phyloP scores from a whole-genome alignment of 2,888 invertebrate species.

The Notodonta dromedarius region DNA sequence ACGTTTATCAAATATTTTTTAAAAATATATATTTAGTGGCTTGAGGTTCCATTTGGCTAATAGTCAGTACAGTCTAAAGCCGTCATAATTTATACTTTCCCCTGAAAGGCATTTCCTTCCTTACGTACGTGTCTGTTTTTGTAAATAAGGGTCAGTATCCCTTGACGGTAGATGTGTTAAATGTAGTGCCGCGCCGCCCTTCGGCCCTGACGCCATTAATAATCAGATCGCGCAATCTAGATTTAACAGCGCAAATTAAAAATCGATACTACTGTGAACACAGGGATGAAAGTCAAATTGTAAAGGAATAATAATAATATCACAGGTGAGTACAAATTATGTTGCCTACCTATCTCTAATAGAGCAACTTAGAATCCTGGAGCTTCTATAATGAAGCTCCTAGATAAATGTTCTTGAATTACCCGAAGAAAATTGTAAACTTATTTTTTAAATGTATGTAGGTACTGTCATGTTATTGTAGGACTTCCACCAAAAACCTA shows the following conservation, averaged over 20 bases:
- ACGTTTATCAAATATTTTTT: too few relatives aligned
- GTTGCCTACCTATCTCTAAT: slow-evolving; percentile 5
- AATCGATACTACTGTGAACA: slow-evolving; percentile 58
- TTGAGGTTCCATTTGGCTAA: too few relatives aligned
- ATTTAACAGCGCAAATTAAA: slow-evolving; percentile 68
- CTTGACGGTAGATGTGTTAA: slow-evolving; percentile 60
- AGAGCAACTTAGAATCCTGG: too few relatives aligned
- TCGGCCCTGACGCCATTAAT: slow-evolving; percentile 66
- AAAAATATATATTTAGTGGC: too few relatives aligned
- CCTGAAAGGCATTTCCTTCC: slow-evolving; percentile 35
- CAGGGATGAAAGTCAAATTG: slow-evolving; percentile 7
- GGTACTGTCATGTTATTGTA: too few relatives aligned
- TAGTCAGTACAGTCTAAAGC: neutral
- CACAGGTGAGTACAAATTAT: neutral
- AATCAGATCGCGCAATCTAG: slow-evolving; percentile 69
- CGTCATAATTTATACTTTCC: slow-evolving; percentile 3
- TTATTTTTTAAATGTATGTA: too few relatives aligned
- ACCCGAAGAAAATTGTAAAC: too few relatives aligned
- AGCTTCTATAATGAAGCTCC: too few relatives aligned
- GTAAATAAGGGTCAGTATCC: slow-evolving; percentile 64
- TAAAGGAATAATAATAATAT: neutral
- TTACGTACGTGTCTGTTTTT: slow-evolving; percentile 40
- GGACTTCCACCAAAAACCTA: too few relatives aligned
- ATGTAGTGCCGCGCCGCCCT: slow-evolving; percentile 62
- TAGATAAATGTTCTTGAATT: too few relatives aligned